phyloP scores from a whole-genome alignment of 2,797 vertebrate species.

The Dendrocincla fuliginosa region DNA sequence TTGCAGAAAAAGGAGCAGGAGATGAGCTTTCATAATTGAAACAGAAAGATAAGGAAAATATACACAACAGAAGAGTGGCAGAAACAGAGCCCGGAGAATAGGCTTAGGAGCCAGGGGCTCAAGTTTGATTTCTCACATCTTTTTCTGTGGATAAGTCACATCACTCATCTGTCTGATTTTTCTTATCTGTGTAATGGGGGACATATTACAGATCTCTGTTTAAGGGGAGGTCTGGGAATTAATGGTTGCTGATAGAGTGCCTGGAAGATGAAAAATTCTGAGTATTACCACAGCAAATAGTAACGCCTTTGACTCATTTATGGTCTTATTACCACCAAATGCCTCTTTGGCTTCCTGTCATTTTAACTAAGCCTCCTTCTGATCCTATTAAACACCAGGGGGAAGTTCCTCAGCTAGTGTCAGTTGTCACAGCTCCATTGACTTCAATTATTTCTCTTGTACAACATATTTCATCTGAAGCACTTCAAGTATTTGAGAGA shows the following conservation, averaged over 20 bases:
- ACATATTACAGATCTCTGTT: not conserved
- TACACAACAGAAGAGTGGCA: not conserved
- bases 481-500: constrained; percentile 42
- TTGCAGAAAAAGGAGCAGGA: not conserved
- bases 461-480: constrained; percentile 37
- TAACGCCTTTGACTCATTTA: constrained; percentile 53
- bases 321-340: constrained; percentile 53
- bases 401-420: constrained; percentile 17
- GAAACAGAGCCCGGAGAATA: not conserved
- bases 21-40: not conserved
- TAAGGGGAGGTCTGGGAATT: not conserved
- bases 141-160: not conserved
- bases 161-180: not conserved
- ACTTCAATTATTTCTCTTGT: constrained; percentile 50
- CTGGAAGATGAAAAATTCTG: constrained; percentile 23
- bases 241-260: constrained; percentile 5
- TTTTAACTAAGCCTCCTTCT: constrained; percentile 36
- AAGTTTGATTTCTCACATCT: not conserved
- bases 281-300: constrained; percentile 17
- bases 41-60: constrained; percentile 11
- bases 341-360: constrained; percentile 9
- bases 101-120: not conserved
- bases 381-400: constrained; percentile 46
- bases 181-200: not conserved
- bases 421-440: constrained; percentile 52